These are phyloP conservation scores for Mohoua ochrocephala DNA, from an alignment of 2,113 vertebrate genomes.

Conservation along the genomic window DNA sequence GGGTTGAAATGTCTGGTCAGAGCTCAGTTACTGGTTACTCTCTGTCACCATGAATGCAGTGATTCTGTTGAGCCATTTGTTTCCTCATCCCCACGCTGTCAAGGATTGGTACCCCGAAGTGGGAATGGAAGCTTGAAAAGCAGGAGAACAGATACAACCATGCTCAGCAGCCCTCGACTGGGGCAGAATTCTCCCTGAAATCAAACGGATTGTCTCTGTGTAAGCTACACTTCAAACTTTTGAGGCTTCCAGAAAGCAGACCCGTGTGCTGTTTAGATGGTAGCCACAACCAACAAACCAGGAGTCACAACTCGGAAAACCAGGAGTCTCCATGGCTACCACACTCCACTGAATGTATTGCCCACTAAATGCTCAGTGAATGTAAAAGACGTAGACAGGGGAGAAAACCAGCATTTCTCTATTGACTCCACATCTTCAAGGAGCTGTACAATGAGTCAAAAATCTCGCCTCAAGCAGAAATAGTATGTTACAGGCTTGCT, in stretches of 20 bases:
- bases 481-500: not conserved
- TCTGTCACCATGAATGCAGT: not conserved
- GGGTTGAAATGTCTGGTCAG: not conserved
- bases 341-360: not conserved
- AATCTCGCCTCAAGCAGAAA: not conserved
- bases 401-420: not conserved
- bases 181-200: not conserved
- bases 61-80: not conserved
- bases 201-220: not conserved
- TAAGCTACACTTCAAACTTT: not conserved
- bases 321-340: not conserved
- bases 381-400: not conserved
- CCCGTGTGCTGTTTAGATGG: not conserved
- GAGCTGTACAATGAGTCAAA: not conserved
- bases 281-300: not conserved
- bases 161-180: not conserved
- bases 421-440: not conserved
- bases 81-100: not conserved
- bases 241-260: not conserved
- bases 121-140: not conserved
- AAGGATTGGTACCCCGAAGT: not conserved
- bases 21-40: not conserved
- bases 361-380: not conserved
- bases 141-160: not conserved
- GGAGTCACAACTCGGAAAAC: not conserved